Evolutionary conservation across 2,113 vertebrate species (phyloP).

Genomic region (Grallaria varia): DNA sequence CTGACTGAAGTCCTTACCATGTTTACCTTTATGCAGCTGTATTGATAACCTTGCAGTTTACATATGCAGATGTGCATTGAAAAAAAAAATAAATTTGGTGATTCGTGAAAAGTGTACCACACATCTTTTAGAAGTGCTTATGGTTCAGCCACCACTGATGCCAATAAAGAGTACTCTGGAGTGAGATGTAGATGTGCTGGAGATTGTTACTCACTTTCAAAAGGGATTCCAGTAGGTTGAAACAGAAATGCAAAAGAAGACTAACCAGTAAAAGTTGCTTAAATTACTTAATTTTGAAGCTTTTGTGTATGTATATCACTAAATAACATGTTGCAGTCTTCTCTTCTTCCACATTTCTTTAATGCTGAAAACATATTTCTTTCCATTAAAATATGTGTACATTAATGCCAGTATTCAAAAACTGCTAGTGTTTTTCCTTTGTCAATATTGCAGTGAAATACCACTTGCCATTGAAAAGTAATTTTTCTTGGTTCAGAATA

Average conservation of each 20-base stretch:
- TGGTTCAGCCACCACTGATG: not conserved
- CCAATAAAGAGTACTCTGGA: not conserved
- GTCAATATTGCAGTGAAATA: not conserved
- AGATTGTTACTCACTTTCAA: not conserved
- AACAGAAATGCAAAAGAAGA: not conserved
- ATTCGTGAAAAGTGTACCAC: not conserved
- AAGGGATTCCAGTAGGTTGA: not conserved
- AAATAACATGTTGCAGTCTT: not conserved
- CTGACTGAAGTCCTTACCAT: not conserved
- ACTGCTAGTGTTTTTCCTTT: not conserved
- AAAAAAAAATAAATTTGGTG: not conserved
- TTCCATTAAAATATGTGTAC: not conserved
- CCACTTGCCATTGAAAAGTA: not conserved
- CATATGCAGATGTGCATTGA: not conserved
- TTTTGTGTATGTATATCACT: not conserved
- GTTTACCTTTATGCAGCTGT: not conserved
- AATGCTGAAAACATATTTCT: not conserved
- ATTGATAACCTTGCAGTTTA: not conserved
- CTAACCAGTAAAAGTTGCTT: not conserved
- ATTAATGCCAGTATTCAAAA: not conserved
- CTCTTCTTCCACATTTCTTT: not conserved
- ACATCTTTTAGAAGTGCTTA: not conserved
- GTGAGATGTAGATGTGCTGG: not conserved
- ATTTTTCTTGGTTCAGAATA: not conserved
- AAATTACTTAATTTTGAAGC: not conserved